Conservation (phyloP, 2,113 vertebrate genomes). For the Tilapia sparmanii region DNA sequence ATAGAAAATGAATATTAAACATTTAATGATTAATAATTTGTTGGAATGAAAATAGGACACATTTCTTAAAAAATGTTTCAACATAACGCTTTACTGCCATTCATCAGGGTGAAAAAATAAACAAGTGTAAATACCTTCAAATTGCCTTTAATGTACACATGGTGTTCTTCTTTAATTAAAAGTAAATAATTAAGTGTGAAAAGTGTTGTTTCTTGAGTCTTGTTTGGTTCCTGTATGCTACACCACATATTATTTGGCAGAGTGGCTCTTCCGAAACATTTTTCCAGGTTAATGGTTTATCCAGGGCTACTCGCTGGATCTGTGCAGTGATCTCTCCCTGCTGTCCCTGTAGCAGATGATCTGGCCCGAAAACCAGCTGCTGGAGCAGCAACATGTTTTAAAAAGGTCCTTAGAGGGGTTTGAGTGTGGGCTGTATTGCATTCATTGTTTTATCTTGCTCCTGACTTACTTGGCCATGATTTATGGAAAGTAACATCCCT, state of each 20-base stretch:
- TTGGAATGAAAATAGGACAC: background rate
- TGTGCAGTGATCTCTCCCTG: background rate
- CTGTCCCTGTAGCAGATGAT: background rate
- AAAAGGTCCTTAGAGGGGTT: constrained; percentile 26
- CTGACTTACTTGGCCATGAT: constrained; percentile 47
- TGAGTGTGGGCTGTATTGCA: constrained; percentile 21
- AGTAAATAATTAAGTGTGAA: background rate
- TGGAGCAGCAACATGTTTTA: constrained; percentile 24
- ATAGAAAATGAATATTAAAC: background rate
- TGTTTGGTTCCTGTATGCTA: background rate
- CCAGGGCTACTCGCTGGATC: constrained; percentile 23
- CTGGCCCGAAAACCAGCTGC: background rate
- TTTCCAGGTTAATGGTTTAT: constrained; percentile 52
- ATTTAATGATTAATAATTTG: background rate
- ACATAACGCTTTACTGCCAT: background rate
- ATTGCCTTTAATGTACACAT: background rate
- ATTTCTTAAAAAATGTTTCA: background rate
- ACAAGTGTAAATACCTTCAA: background rate
- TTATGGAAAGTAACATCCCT: constrained; percentile 53
- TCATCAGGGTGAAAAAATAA: background rate
- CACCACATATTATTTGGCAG: background rate
- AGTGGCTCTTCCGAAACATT: constrained; percentile 14
- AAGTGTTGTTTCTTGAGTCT: background rate
- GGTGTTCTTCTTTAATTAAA: background rate
- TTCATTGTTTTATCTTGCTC: constrained; percentile 27